Conservation (phyloP, 2,888 invertebrate species). For the Melanargia galathea region DNA sequence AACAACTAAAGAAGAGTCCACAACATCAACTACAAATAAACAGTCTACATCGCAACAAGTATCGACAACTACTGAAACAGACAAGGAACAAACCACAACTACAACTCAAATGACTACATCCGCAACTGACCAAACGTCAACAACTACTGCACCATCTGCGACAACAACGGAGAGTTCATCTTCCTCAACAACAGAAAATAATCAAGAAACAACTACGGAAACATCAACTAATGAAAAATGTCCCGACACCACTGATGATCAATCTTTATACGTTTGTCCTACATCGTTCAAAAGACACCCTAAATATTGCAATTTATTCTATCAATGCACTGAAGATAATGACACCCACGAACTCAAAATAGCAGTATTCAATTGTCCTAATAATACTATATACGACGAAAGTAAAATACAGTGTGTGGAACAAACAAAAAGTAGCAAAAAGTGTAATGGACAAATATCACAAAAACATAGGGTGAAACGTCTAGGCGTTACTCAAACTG, state of each 20-base stretch:
- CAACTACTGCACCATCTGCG: slow-evolving; percentile 43
- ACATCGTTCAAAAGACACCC: slow-evolving; percentile 92
- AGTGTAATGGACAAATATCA: slow-evolving; percentile 82
- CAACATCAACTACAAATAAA: slow-evolving; percentile 39
- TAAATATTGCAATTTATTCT: slow-evolving; percentile 91
- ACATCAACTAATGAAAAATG: slow-evolving; percentile 63
- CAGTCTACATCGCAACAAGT: slow-evolving; percentile 43
- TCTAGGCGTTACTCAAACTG: slow-evolving; percentile 72
- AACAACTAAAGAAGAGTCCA: slow-evolving; percentile 42
- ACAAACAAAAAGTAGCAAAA: slow-evolving; percentile 80
- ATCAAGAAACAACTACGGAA: slow-evolving; percentile 47
- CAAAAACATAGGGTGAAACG: slow-evolving; percentile 80
- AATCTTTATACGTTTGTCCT: slow-evolving; percentile 88
- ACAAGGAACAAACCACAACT: slow-evolving; percentile 33
- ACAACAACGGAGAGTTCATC: slow-evolving; percentile 36
- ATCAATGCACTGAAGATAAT: slow-evolving; percentile 88
- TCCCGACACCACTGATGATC: slow-evolving; percentile 85
- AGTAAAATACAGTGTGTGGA: slow-evolving; percentile 87
- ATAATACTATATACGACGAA: slow-evolving; percentile 89
- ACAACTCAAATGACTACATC: slow-evolving; percentile 37
- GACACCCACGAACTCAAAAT: slow-evolving; percentile 87
- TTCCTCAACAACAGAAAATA: slow-evolving; percentile 42
- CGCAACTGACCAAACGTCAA: slow-evolving; percentile 29
- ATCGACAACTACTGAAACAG: slow-evolving; percentile 39
- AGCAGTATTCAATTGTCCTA: slow-evolving; percentile 88